Conservation (phyloP, 2,888 invertebrate genomes). For the Strigamia transsilvanica region DNA sequence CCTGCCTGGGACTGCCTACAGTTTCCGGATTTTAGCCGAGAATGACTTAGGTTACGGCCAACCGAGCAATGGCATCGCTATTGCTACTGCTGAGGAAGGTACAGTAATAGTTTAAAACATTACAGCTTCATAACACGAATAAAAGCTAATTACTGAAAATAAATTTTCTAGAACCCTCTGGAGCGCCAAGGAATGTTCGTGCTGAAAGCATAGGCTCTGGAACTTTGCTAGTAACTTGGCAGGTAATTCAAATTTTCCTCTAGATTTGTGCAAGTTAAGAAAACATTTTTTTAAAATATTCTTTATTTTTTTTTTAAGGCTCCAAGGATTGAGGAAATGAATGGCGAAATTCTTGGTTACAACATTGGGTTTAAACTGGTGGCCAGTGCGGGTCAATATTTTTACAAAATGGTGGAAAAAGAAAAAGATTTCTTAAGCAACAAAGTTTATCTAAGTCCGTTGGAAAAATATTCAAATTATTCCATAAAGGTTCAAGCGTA, state of each 20-base stretch:
- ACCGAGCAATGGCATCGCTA: constrained; percentile 56
- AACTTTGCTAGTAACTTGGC: constrained; percentile 50
- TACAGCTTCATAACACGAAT: not conserved
- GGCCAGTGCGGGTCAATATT: constrained; percentile 37
- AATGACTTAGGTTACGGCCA: constrained; percentile 55
- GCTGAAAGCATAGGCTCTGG: constrained; percentile 49
- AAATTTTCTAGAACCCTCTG: constrained; percentile 42
- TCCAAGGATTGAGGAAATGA: constrained; percentile 52
- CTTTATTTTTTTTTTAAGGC: constrained; percentile 50
- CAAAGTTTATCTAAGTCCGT: constrained; percentile 33
- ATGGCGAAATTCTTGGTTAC: constrained; percentile 56
- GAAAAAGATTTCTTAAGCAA: not conserved
- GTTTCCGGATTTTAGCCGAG: constrained; percentile 55
- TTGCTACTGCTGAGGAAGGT: constrained; percentile 57
- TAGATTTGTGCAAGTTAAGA: not conserved
- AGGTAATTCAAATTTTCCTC: constrained; percentile 32
- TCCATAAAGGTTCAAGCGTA: constrained; percentile 51
- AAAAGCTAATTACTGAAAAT: constrained; percentile 31
- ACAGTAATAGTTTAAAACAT: not conserved
- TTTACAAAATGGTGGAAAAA: constrained; percentile 24
- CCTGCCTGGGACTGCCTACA: constrained; percentile 56
- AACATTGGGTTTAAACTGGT: constrained; percentile 53
- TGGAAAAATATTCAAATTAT: constrained; percentile 50
- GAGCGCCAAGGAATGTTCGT: constrained; percentile 31
- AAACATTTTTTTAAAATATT: not conserved